Evolutionary conservation across 2,797 vertebrate species (phyloP).

Genomic region (Diplodus puntazzo): DNA sequence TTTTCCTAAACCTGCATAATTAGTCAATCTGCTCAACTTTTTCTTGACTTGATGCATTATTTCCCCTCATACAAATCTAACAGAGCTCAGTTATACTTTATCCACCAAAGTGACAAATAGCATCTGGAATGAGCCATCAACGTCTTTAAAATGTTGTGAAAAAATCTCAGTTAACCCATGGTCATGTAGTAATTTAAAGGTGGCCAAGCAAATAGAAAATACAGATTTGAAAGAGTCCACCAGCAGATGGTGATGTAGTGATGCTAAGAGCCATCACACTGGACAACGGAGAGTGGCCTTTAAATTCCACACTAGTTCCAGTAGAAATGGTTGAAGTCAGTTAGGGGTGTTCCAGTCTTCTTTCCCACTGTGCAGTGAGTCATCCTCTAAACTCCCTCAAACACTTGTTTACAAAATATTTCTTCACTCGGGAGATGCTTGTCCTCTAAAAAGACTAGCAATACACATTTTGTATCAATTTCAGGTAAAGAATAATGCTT

Average conservation of each 20-base stretch:
- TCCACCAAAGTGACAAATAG: neutral
- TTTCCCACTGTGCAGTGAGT: conserved; percentile 26
- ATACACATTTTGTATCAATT: neutral
- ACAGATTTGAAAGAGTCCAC: neutral
- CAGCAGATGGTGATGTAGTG: conserved; percentile 43
- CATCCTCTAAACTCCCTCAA: conserved; percentile 26
- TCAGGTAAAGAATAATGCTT: neutral
- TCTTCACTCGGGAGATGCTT: conserved; percentile 8
- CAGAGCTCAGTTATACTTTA: neutral
- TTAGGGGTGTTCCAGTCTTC: conserved; percentile 1
- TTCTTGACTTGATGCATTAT: neutral
- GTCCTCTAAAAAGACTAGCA: conserved; percentile 14
- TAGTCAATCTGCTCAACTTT: conserved; percentile 2
- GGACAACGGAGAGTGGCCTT: neutral
- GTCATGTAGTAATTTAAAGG: neutral
- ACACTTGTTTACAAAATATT: conserved; percentile 28
- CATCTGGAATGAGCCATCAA: neutral
- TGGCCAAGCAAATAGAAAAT: neutral
- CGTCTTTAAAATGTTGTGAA: neutral
- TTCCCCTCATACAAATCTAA: neutral
- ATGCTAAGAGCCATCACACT: conserved; percentile 12
- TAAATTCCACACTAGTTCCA: conserved; percentile 12
- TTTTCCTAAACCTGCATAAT: conserved; percentile 3
- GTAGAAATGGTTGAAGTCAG: conserved; percentile 4
- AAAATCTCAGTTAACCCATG: neutral